Conservation (phyloP, 2,113 vertebrate species). For the Aix galericulata region DNA sequence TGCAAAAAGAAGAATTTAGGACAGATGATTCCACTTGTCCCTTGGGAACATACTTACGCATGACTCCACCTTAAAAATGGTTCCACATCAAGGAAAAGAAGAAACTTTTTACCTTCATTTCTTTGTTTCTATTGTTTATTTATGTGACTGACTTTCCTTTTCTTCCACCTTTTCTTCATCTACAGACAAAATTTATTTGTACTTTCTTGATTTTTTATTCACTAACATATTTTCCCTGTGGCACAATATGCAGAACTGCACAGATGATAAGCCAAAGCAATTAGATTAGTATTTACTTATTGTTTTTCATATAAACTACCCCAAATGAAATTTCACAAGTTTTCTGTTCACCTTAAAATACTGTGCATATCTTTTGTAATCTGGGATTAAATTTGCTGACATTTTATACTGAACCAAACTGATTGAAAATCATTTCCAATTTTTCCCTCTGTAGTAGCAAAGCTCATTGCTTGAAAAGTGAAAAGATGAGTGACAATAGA, state of each 20-base stretch:
- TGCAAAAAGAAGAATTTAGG: slow-evolving; percentile 2
- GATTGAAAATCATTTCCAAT: neutral
- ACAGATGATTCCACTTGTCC: neutral
- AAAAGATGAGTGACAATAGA: neutral
- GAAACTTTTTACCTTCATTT: neutral
- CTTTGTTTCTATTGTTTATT: neutral
- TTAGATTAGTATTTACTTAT: neutral
- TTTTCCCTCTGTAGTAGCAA: neutral
- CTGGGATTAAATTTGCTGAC: neutral
- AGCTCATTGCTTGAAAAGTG: neutral
- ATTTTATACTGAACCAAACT: neutral
- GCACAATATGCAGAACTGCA: neutral
- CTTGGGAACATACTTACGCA: neutral
- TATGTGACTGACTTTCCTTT: neutral
- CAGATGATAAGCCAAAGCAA: neutral
- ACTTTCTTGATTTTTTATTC: accelerated
- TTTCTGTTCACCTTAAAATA: neutral
- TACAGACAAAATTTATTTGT: neutral
- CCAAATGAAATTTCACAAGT: neutral
- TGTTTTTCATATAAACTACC: neutral
- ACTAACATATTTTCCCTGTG: neutral
- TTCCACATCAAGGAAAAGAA: neutral
- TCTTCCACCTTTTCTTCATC: neutral
- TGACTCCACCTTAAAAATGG: neutral
- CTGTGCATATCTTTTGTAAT: neutral